Conservation (phyloP, 2,888 invertebrate genomes). For the Calliopum simillimum region DNA sequence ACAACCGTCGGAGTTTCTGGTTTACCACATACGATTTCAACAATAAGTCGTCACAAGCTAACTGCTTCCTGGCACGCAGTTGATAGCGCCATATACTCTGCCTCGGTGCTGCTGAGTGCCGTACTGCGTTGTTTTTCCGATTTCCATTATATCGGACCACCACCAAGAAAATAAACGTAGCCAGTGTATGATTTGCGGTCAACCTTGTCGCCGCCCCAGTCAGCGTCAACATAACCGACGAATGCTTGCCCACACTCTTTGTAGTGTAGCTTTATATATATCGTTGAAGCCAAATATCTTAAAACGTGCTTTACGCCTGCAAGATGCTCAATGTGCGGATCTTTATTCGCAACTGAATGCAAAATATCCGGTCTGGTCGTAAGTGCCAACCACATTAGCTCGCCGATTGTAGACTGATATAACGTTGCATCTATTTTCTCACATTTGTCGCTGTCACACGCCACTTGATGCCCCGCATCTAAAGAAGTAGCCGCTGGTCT, state of each 20-base stretch:
- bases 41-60: no score
- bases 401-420: conserved; percentile 42
- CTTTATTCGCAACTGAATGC: conserved; percentile 38
- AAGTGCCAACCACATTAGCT: conserved; percentile 32
- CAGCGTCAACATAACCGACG: conserved; percentile 42
- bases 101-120: conserved; percentile 40
- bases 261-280: conserved; percentile 31
- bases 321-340: conserved; percentile 39
- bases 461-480: conserved; percentile 39
- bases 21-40: conserved; percentile 17
- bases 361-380: conserved; percentile 39
- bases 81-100: no score
- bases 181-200: conserved; percentile 42
- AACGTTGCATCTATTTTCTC: conserved; percentile 20
- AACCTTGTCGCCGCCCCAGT: conserved; percentile 41
- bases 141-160: conserved; percentile 41
- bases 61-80: conserved; percentile 24
- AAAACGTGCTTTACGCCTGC: conserved; percentile 40
- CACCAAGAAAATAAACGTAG: conserved; percentile 35
- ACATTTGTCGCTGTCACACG: conserved; percentile 10
- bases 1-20: no score
- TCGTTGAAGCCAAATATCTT: conserved; percentile 23
- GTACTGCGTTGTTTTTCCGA: conserved; percentile 40
- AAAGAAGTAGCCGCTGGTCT: conserved; percentile 40
- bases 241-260: conserved; percentile 26